Conservation (phyloP, 2,113 vertebrate genomes). For the Gopherus flavomarginatus region DNA sequence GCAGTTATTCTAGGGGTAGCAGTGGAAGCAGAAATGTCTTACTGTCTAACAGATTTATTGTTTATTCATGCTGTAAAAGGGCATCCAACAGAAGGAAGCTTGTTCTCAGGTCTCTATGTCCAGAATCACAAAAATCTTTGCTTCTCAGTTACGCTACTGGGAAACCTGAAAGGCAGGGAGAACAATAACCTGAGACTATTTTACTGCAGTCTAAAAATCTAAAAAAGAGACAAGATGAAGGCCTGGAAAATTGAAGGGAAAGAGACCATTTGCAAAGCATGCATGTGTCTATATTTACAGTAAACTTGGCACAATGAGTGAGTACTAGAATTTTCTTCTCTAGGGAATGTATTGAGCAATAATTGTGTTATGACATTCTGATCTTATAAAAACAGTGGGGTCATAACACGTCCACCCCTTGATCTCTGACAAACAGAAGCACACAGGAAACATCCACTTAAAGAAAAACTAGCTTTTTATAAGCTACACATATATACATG, state of each 20-base stretch:
- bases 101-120: slow-evolving; percentile 3
- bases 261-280: not conserved
- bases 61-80: slow-evolving; percentile 36
- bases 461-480: not conserved
- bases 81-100: slow-evolving; percentile 2
- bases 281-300: slow-evolving; percentile 8
- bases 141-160: not conserved
- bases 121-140: slow-evolving; percentile 8
- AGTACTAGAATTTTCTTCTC: slow-evolving; percentile 34
- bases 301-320: not conserved
- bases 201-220: not conserved
- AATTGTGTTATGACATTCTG: not conserved
- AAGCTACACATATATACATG: not conserved
- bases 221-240: slow-evolving; percentile 10
- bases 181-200: not conserved
- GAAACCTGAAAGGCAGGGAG: not conserved
- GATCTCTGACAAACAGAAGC: not conserved
- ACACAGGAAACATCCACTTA: not conserved
- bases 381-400: slow-evolving; percentile 11
- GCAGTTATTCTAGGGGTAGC: not conserved
- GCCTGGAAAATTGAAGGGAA: not conserved
- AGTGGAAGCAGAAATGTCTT: not conserved
- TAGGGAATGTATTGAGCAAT: not conserved
- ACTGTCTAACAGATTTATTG: not conserved
- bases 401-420: not conserved